These are phyloP conservation scores for Cephus runcator DNA, from an alignment of 2,888 invertebrate genomes.

Conservation along the genomic window DNA sequence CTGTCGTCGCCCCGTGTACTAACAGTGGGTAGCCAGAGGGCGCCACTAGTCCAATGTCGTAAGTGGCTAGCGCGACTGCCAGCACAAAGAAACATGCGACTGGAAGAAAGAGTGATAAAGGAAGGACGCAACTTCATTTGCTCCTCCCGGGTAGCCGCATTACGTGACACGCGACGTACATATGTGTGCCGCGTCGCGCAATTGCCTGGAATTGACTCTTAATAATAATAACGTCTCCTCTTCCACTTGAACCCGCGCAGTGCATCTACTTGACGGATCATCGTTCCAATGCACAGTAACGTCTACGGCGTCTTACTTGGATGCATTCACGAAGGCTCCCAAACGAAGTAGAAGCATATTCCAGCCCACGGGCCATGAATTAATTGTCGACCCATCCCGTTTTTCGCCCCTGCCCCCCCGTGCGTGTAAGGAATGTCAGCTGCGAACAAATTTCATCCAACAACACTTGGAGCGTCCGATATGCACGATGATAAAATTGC, in stretches of 20 bases:
- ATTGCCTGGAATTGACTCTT: not conserved
- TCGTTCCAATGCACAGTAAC: not conserved
- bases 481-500: too few relatives aligned
- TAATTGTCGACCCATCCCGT: slow-evolving; percentile 45
- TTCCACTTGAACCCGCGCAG: not conserved
- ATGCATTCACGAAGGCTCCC: not conserved
- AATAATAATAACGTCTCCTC: not conserved
- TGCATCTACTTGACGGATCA: not conserved
- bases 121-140: not conserved
- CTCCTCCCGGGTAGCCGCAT: not conserved
- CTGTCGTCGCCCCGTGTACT: not conserved
- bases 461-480: not conserved
- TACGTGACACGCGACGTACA: not conserved
- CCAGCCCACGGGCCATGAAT: slow-evolving; percentile 43
- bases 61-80: not conserved
- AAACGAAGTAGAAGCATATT: slow-evolving; percentile 23
- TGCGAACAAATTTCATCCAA: slow-evolving; percentile 19
- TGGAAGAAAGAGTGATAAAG: not conserved
- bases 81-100: not conserved
- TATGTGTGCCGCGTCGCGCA: not conserved
- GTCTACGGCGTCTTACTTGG: not conserved
- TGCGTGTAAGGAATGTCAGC: slow-evolving; percentile 44
- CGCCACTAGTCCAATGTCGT: not conserved
- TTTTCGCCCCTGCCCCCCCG: not conserved
- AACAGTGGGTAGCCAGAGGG: not conserved